Evolutionary conservation across 2,113 vertebrate genomes (phyloP).

Genomic region (Podarcis raffonei): DNA sequence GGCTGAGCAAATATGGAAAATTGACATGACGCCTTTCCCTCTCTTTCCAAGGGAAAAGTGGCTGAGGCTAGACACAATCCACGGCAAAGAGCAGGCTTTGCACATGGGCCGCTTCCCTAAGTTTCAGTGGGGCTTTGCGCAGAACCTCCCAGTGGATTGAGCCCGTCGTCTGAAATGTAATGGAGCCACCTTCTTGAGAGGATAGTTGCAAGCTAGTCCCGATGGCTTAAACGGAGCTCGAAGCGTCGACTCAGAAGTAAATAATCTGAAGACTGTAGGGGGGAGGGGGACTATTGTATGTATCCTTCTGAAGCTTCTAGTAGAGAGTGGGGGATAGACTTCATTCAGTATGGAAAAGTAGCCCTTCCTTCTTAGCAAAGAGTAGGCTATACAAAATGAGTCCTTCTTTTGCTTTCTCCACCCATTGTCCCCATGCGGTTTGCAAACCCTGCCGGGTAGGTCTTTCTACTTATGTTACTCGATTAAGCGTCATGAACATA

Average conservation of each 20-base stretch:
- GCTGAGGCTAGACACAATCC: background rate
- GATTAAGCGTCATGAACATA: background rate
- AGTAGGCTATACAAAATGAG: too few relatives aligned
- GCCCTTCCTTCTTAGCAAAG: background rate
- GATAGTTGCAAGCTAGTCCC: too few relatives aligned
- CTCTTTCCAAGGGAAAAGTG: too few relatives aligned
- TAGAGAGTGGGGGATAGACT: background rate
- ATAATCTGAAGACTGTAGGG: too few relatives aligned
- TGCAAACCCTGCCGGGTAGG: too few relatives aligned
- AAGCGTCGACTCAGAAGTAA: background rate
- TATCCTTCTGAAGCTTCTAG: background rate
- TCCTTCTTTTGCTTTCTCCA: background rate
- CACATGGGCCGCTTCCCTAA: background rate
- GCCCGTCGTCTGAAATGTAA: background rate
- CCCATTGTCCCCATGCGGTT: background rate
- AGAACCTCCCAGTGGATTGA: background rate
- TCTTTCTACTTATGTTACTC: background rate
- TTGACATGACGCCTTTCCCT: background rate
- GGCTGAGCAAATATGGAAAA: background rate
- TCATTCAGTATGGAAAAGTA: too few relatives aligned
- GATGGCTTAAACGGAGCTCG: background rate
- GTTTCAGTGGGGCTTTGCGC: background rate
- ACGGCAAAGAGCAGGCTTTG: background rate
- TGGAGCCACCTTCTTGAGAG: background rate
- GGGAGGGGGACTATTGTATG: too few relatives aligned